phyloP scores from a whole-genome alignment of 1,140 invertebrate species.

The Halictus rubicundus region DNA sequence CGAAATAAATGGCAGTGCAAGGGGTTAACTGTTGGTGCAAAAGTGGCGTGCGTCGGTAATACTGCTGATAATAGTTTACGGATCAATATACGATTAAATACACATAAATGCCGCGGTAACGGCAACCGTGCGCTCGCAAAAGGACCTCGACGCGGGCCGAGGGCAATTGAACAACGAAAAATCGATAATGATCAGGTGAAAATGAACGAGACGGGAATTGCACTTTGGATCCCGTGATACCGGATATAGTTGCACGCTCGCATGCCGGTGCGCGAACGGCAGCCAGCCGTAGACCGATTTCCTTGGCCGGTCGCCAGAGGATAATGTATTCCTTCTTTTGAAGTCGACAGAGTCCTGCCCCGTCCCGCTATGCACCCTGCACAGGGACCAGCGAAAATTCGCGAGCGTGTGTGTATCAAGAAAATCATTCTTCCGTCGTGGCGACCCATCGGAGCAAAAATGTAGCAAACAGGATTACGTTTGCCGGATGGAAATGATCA shows the following conservation, averaged over 20 bases:
- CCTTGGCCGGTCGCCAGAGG: slow-evolving; percentile 65
- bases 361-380: neutral
- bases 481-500: too few relatives aligned
- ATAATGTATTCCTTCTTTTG: slow-evolving; percentile 70
- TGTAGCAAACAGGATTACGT: neutral
- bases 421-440: neutral
- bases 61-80: too few relatives aligned
- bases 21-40: too few relatives aligned
- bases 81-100: too few relatives aligned
- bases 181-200: slow-evolving; percentile 12
- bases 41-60: too few relatives aligned
- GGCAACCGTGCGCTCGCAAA: too few relatives aligned
- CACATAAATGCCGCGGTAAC: too few relatives aligned
- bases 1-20: too few relatives aligned
- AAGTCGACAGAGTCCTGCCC: slow-evolving; percentile 36
- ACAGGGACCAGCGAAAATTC: neutral
- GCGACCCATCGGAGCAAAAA: neutral
- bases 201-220: slow-evolving; percentile 10
- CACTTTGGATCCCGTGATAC: slow-evolving; percentile 31
- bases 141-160: too few relatives aligned
- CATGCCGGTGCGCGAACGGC: slow-evolving; percentile 39
- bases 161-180: neutral
- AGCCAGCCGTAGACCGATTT: slow-evolving; percentile 59
- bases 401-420: neutral
- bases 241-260: slow-evolving; percentile 18